Base-by-base conservation (phyloP, 2,888 invertebrate genomes). In the Cheilosia grossa region DNA sequence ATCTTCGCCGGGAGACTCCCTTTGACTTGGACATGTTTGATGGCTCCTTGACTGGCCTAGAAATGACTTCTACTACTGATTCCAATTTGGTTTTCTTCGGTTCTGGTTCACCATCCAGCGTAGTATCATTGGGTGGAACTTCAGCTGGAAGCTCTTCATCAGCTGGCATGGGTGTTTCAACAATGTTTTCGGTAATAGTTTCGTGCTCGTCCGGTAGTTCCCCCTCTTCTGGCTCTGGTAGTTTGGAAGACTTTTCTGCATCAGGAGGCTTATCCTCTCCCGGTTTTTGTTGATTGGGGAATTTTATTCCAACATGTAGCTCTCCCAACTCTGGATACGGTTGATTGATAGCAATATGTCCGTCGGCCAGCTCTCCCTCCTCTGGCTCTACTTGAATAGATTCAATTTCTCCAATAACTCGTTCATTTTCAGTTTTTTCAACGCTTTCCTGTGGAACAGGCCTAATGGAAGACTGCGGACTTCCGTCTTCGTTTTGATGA, bases 101-200 rank as follows among this genome's bases (percentile, higher is more conserved):
- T n/a, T 85, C 83, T 37, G 83, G 83, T 24, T 83, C 69, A 4
- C 58, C 63, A 13, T 74, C 53, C 1, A 9, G 3, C 21, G 13
- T 15, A 4, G 40, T 27, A 5, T 27, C 27, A 10, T 5, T 47
- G 17, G 10, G 4, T 9, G 13, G 2, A 2, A 0, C 19, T 61
- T 24, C 42, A 42, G 27, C 1, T 0, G 17, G 10, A 13, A n/a
- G 4, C 21, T 30, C 40, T 42, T 13, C 15, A 19, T 15, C 9
- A n/a, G 9, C n/a, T n/a, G 17, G 17, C 3, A n/a, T 5, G 2
- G n/a, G 3, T 15, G 1, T 30, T 9, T 19, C 13, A 4, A 17
- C 42, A 42, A 10, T 13, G n/a, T n/a, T 42, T 37, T 53, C n/a
- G 15, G 10, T 4, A 19, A 21, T 9, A 0, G 30, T 2, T 0